Conservation (phyloP, 2,888 invertebrate species). For the Schizaphis graminum region DNA sequence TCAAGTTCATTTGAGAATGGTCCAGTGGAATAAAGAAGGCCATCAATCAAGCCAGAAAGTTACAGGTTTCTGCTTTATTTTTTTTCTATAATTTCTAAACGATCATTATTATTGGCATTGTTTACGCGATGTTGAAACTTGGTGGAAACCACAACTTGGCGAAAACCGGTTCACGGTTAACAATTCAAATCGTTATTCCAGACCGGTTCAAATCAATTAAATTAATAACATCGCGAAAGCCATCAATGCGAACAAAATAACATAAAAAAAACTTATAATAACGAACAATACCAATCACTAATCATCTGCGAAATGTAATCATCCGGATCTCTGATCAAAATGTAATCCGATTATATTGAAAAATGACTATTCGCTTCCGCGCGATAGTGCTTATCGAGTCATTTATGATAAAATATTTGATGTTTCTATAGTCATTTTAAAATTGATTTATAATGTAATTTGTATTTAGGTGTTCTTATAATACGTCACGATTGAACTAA, state of each 20-base stretch:
- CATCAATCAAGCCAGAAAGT: background rate
- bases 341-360: conserved; percentile 1
- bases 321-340: background rate
- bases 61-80: conserved; percentile 21
- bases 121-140: conserved; percentile 14
- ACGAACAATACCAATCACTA: background rate
- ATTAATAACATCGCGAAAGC: conserved; percentile 12
- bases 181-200: conserved; percentile 3
- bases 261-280: background rate
- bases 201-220: conserved; percentile 45
- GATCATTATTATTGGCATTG: conserved; percentile 30
- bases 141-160: conserved; percentile 17
- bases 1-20: conserved; percentile 7
- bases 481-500: background rate
- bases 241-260: background rate
- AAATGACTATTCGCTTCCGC: background rate
- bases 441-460: background rate
- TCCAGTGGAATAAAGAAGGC: conserved; percentile 24
- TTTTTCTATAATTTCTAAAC: conserved; percentile 23
- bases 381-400: background rate
- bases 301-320: conserved; percentile 28
- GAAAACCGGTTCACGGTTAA: conserved; percentile 41
- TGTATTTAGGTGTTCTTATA: background rate
- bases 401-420: background rate
- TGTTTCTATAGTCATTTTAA: background rate